Percentiles rank a stretch among this genome's conserved stretches.
Conservation (phyloP, 2,888 invertebrate species). For the Anoncus sp. region DNA sequence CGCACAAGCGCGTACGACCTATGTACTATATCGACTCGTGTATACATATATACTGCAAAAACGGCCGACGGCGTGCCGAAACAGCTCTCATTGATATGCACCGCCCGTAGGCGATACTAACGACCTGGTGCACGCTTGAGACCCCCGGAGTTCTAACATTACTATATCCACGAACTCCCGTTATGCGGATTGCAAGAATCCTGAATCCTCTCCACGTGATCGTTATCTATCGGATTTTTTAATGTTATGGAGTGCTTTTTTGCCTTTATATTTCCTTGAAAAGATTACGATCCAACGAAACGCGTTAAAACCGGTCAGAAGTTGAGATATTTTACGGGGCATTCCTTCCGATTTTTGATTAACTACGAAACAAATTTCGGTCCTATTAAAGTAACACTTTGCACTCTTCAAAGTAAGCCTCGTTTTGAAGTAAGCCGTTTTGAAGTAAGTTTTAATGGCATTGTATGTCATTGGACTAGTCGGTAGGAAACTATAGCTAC, state of each 20-base stretch:
- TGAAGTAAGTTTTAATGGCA: too few relatives aligned
- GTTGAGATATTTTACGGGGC: background rate
- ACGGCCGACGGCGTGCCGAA: slow-evolving; percentile 60
- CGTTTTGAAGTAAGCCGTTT: too few relatives aligned
- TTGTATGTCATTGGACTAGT: too few relatives aligned
- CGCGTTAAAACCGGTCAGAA: background rate
- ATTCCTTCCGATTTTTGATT: background rate
- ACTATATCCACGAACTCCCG: slow-evolving; percentile 49
- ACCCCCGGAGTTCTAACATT: slow-evolving; percentile 53
- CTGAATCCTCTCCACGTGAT: slow-evolving; percentile 38
- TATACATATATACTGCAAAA: slow-evolving; percentile 38
- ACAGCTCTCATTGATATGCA: slow-evolving; percentile 82
- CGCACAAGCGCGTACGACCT: slow-evolving; percentile 47
- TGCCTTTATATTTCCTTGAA: slow-evolving; percentile 2
- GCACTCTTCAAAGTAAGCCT: too few relatives aligned
- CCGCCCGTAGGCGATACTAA: slow-evolving; percentile 78
- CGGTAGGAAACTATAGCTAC: too few relatives aligned
- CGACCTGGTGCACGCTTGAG: slow-evolving; percentile 74
- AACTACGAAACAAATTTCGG: too few relatives aligned
- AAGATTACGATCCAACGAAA: background rate
- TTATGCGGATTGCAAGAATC: slow-evolving; percentile 46
- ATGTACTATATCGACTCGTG: slow-evolving; percentile 33
- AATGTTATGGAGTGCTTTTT: slow-evolving; percentile 31
- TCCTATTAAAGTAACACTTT: too few relatives aligned
- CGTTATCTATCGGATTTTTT: slow-evolving; percentile 47